Base-by-base conservation (phyloP, 1,140 invertebrate species). In the Drosophila kurseongensis region DNA sequence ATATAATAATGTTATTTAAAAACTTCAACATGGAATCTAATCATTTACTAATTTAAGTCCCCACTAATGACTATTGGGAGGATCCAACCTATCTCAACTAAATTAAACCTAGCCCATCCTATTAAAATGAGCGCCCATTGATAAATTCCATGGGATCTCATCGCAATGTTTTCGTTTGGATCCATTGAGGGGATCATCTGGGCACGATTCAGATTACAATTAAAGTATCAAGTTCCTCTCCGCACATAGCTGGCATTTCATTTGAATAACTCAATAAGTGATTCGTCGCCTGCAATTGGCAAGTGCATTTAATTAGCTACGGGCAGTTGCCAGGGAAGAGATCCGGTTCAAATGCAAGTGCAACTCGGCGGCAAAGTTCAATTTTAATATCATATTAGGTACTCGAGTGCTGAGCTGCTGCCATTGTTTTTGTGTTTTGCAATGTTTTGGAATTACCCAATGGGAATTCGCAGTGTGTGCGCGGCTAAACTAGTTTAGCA, bases 231-330 rank as follows among this genome's bases (percentile, higher is more conserved):
- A 75, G 72, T 84, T 78, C 68, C 82, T 86, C 69, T 71, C 77
- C 51, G 66, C 75, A 78, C 75, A 89, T 83, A 44, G 79, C 51
- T 88, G 79, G 83, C 79, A 88, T 88, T 88, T 88, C 75, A 63
- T 66, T 88, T 76, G 83, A 88, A 86, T 88, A 83, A 82, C 83
- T 88, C 63, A 77, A 77, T 88, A 83, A 88, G 55, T 83, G 78
- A 80, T 61, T 80, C 73, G 78, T 59, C 52, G 77, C 52, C 74
- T 50, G 73, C 42, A 66, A 65, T 40, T 67, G 76, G 79, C 72
- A 80, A 78, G 76, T 82, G 57, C 68, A 85, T 81, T 86, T 72
- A 76, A 88, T 83, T 88, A 72, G 75, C 57, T 58, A 5, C 47
- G 47, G 47, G 0, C 47, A 54, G 67, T 68, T 58, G 74, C 48